These are phyloP conservation scores for Drosophila lacteicornis DNA, from an alignment of 1,140 invertebrate genomes.

Conservation along the genomic window DNA sequence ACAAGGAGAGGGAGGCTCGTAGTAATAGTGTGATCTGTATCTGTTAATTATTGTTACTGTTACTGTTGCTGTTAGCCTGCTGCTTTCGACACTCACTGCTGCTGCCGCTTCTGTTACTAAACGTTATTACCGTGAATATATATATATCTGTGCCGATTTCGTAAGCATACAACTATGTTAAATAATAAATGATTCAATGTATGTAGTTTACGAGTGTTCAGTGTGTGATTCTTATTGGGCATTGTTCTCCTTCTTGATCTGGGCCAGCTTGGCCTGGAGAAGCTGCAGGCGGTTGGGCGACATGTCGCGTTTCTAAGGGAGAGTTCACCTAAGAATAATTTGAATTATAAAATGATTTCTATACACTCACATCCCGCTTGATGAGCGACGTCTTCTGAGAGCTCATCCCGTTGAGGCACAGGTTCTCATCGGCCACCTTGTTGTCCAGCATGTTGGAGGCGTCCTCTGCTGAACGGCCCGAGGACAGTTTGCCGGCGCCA, in stretches of 20 bases:
- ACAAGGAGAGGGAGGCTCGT: constrained; percentile 48
- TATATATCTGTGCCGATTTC: constrained; percentile 53
- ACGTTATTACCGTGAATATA: constrained; percentile 65
- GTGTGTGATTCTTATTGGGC: constrained; percentile 58
- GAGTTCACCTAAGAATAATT: neutral
- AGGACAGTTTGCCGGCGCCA: constrained; percentile 51
- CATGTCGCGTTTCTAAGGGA: constrained; percentile 73
- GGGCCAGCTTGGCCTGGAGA: constrained; percentile 81
- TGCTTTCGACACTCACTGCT: constrained; percentile 43
- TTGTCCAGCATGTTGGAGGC: constrained; percentile 73
- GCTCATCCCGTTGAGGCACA: constrained; percentile 79
- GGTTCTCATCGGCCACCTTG: constrained; percentile 82
- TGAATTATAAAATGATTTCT: too few species aligned
- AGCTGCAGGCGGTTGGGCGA: constrained; percentile 82
- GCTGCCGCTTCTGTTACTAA: constrained; percentile 58
- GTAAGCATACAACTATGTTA: constrained; percentile 72
- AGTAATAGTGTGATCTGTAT: constrained; percentile 57
- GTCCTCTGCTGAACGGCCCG: constrained; percentile 56
- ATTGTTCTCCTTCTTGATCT: constrained; percentile 81
- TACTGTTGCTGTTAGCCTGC: constrained; percentile 68
- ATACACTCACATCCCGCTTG: constrained; percentile 65
- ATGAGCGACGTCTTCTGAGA: constrained; percentile 79
- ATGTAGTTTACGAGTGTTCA: constrained; percentile 46
- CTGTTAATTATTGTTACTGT: constrained; percentile 71
- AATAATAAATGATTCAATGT: constrained; percentile 65